Conservation (phyloP, 2,888 invertebrate species). For the Xanthorhoe designata region DNA sequence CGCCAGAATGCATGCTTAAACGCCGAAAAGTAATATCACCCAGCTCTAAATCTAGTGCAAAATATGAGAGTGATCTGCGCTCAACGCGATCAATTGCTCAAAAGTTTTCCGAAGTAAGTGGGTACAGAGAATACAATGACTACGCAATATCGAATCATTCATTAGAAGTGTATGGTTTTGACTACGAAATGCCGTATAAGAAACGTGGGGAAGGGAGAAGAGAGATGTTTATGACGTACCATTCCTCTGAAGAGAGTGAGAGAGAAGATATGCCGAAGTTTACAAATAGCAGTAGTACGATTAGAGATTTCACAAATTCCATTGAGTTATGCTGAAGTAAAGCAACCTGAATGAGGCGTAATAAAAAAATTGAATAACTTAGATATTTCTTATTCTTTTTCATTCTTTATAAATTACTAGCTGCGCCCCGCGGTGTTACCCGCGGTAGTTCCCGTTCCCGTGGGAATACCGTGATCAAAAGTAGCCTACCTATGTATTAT, state of each 20-base stretch:
- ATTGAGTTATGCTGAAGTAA: background rate
- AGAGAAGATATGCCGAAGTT: conserved; percentile 6
- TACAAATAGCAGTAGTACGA: conserved; percentile 7
- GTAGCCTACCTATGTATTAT: no score
- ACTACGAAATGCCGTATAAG: conserved; percentile 45
- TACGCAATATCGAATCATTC: conserved; percentile 51
- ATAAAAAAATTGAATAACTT: conserved; percentile 20
- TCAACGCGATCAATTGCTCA: background rate
- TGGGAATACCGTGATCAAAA: no score
- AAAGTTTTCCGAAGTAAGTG: conserved; percentile 8
- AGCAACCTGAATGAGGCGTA: conserved; percentile 17
- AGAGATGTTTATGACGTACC: conserved; percentile 38
- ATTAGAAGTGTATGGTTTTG: conserved; percentile 55
- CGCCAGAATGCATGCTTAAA: conserved; percentile 52
- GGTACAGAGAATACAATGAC: background rate
- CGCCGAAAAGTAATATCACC: conserved; percentile 51
- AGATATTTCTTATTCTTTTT: no score
- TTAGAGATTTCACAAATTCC: conserved; percentile 5
- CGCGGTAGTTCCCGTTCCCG: no score
- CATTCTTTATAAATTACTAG: no score
- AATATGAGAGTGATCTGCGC: conserved; percentile 12
- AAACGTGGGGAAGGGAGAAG: conserved; percentile 21
- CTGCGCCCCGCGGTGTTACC: no score
- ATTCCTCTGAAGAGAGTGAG: conserved; percentile 35
- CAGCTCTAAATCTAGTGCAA: conserved; percentile 29